Conservation (phyloP, 2,113 vertebrate species). For the Marcusenius ussheri region DNA sequence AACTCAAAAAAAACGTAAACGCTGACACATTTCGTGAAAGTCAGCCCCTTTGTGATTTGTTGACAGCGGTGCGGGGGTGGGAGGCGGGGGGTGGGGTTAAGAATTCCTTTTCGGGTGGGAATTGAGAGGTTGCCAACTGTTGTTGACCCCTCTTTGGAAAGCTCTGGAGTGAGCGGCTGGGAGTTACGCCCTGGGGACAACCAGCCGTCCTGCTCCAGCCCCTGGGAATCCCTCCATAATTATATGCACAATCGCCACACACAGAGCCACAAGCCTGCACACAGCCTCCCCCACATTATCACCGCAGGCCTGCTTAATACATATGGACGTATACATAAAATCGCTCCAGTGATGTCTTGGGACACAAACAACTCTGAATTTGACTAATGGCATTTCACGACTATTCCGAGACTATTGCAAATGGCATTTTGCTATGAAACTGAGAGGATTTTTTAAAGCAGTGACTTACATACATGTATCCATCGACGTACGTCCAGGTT, state of each 20-base stretch:
- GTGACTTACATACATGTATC: background rate
- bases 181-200: conserved; percentile 28
- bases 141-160: conserved; percentile 38
- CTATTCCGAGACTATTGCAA: background rate
- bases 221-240: conserved; percentile 32
- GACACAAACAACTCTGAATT: background rate
- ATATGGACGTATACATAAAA: background rate
- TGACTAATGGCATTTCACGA: background rate
- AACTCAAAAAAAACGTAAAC: conserved; percentile 24
- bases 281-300: background rate
- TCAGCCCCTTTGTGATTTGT: conserved; percentile 31
- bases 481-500: background rate
- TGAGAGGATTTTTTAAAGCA: background rate
- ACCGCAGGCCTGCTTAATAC: background rate
- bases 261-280: background rate
- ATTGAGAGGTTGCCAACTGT: conserved; percentile 40
- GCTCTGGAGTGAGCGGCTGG: conserved; percentile 21
- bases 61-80: background rate
- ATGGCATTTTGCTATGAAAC: background rate
- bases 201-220: conserved; percentile 29
- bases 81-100: background rate
- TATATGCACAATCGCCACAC: background rate
- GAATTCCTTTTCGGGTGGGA: conserved; percentile 28
- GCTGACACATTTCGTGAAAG: conserved; percentile 36
- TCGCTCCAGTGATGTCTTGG: background rate